phyloP scores from a whole-genome alignment of 2,797 vertebrate genomes.

The Acanthurus leucopareius region DNA sequence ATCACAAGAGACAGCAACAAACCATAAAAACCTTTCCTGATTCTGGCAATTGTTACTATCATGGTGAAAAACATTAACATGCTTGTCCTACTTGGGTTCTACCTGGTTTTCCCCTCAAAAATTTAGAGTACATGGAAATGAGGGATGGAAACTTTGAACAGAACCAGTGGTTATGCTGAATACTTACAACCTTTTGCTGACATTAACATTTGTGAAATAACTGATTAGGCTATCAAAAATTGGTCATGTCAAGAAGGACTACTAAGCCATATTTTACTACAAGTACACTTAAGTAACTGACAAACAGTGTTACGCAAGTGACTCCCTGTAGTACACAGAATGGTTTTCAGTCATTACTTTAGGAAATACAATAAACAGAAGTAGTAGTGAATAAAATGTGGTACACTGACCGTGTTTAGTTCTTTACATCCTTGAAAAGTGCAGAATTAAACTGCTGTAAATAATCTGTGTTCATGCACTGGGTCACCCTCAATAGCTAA shows the following conservation, averaged over 20 bases:
- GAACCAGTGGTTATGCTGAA: constrained; percentile 1
- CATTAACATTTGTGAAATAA: constrained; percentile 46
- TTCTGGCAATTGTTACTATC: constrained; percentile 2
- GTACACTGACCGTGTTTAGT: background rate
- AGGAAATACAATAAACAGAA: background rate
- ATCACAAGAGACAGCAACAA: constrained; percentile 12
- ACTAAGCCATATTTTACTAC: background rate
- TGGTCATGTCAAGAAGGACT: background rate
- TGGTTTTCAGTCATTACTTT: background rate
- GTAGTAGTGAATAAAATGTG: background rate
- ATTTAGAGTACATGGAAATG: constrained; percentile 5
- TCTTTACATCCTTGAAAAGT: background rate
- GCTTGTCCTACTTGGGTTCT: background rate
- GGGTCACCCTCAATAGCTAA: background rate
- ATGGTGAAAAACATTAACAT: constrained; percentile 21
- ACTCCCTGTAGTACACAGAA: background rate
- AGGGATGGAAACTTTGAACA: constrained; percentile 1
- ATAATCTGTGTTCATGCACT: background rate
- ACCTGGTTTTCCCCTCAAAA: constrained; percentile 3
- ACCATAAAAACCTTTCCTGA: constrained; percentile 11
- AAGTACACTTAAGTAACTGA: background rate
- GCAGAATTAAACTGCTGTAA: background rate
- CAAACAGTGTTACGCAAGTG: background rate
- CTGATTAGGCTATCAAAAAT: constrained; percentile 16
- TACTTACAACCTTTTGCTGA: constrained; percentile 16